phyloP scores from a whole-genome alignment of 2,888 invertebrate species.

The Rhorus exstirpatorius region DNA sequence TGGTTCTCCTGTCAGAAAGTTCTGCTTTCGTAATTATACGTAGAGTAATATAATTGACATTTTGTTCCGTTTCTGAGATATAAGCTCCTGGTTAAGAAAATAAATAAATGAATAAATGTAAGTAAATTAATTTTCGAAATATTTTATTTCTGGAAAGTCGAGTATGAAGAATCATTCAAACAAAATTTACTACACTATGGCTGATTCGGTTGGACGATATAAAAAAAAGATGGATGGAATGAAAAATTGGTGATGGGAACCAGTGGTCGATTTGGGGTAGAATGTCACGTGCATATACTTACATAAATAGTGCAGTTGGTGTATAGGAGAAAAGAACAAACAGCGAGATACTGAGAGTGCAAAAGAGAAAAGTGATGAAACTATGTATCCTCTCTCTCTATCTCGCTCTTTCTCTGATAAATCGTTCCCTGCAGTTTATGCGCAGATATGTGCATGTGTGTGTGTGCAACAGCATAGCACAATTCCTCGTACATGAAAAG shows the following conservation, averaged over 20 bases:
- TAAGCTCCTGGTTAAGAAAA: no score
- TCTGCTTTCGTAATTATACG: no score
- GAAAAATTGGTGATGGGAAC: background rate
- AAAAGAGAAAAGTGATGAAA: constrained; percentile 46
- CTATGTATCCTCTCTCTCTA: constrained; percentile 42
- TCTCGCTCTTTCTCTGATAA: constrained; percentile 56
- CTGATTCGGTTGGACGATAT: no score
- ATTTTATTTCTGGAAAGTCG: no score
- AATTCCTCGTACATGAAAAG: constrained; percentile 59
- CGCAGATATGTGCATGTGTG: background rate
- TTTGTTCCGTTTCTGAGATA: no score
- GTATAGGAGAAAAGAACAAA: constrained; percentile 9
- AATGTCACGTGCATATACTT: background rate
- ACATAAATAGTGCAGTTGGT: constrained; percentile 4
- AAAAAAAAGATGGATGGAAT: background rate
- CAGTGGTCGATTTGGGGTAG: background rate
- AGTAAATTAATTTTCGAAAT: no score
- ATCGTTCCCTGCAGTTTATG: constrained; percentile 47
- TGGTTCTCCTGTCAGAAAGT: no score
- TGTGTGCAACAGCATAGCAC: background rate
- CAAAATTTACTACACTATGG: no score
- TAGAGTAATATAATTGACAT: no score
- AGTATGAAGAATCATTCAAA: no score
- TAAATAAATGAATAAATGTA: no score
- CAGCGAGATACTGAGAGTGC: constrained; percentile 15